These are phyloP conservation scores for Galeopterus variegatus DNA, from an alignment of 2,113 vertebrate genomes.

Conservation along the genomic window DNA sequence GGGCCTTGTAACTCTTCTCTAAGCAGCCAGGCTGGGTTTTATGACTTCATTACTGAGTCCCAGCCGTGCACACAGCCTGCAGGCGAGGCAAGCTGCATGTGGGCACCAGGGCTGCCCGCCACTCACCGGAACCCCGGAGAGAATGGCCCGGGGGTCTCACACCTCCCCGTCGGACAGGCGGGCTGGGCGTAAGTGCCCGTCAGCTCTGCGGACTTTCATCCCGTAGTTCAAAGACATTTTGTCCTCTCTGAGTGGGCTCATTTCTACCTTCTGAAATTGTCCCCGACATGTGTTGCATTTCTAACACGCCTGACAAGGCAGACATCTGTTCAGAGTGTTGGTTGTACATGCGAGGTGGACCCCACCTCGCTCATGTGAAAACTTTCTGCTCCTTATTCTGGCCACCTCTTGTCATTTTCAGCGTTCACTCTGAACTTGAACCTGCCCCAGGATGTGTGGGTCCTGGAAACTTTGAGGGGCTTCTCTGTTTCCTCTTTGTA, in stretches of 20 bases:
- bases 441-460: rapidly evolving
- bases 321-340: rapidly evolving
- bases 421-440: not conserved
- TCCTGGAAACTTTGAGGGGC: not conserved
- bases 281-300: rapidly evolving
- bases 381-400: rapidly evolving
- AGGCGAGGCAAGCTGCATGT: not conserved
- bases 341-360: rapidly evolving
- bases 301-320: rapidly evolving
- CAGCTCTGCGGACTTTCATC: not conserved
- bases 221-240: not conserved
- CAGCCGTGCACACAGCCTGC: not conserved
- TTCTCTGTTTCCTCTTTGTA: not conserved
- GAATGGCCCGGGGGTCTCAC: rapidly evolving
- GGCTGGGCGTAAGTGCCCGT: rapidly evolving
- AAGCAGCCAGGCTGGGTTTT: not conserved
- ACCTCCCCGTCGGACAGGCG: rapidly evolving
- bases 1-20: not conserved
- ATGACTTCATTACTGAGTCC: not conserved
- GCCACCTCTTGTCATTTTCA: rapidly evolving
- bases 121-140: rapidly evolving
- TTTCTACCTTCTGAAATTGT: not conserved
- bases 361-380: rapidly evolving
- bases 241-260: not conserved
- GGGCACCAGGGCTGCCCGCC: rapidly evolving